These are phyloP conservation scores for Champsocephalus esox DNA, from an alignment of 2,797 vertebrate genomes.

Conservation along the genomic window DNA sequence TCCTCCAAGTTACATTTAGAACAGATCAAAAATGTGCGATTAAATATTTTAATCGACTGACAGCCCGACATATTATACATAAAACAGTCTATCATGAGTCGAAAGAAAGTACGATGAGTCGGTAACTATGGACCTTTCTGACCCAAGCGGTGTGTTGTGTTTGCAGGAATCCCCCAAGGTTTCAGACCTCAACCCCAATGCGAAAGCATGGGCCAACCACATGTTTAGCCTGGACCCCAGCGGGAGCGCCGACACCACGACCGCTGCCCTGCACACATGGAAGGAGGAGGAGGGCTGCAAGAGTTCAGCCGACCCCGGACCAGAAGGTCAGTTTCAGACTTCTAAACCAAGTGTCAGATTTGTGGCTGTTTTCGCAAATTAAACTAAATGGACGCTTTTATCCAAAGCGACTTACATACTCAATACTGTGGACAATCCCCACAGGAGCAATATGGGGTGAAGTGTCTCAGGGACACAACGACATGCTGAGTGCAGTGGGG, in stretches of 20 bases:
- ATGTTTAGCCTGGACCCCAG: conserved; percentile 92
- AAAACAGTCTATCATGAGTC: background rate
- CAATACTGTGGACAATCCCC: too few relatives aligned
- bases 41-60: too few relatives aligned
- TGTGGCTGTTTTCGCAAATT: too few relatives aligned
- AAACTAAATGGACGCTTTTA: too few relatives aligned
- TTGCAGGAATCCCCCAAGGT: conserved; percentile 94
- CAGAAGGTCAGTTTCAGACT: conserved; percentile 69
- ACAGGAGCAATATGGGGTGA: too few relatives aligned
- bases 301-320: conserved; percentile 83
- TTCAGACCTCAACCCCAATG: conserved; percentile 99
- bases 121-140: conserved; percentile 6
- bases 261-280: conserved; percentile 90
- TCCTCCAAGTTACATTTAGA: too few relatives aligned
- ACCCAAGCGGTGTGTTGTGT: conserved; percentile 32
- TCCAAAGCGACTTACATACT: too few relatives aligned
- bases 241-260: conserved; percentile 85
- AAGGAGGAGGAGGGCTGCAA: conserved; percentile 89
- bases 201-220: conserved; percentile 98
- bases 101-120: background rate
- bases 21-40: too few relatives aligned
- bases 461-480: too few relatives aligned
- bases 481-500: too few relatives aligned
- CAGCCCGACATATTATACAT: too few relatives aligned
- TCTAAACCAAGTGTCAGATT: too few relatives aligned